Conservation (phyloP, 2,888 invertebrate species). For the Pecten maximus region DNA sequence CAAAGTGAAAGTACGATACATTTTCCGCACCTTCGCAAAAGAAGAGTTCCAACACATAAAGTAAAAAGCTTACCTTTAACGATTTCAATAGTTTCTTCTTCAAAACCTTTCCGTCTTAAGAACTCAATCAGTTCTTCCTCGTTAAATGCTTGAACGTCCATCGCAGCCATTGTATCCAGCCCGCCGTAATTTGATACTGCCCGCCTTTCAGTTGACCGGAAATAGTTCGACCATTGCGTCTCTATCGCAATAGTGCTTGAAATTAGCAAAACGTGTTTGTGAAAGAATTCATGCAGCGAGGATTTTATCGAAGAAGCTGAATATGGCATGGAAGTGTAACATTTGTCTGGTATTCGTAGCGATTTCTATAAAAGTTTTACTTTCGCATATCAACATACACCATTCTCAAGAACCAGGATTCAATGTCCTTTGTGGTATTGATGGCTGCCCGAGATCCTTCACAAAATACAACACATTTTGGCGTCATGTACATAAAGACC, state of each 20-base stretch:
- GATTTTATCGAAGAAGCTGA: too few relatives aligned
- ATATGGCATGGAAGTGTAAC: slow-evolving; percentile 30
- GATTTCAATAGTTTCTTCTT: slow-evolving; percentile 3
- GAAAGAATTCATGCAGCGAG: too few relatives aligned
- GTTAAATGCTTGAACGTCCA: too few relatives aligned
- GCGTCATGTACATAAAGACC: slow-evolving; percentile 36
- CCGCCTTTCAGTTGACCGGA: too few relatives aligned
- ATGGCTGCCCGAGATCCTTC: slow-evolving; percentile 39
- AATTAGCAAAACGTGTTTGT: too few relatives aligned
- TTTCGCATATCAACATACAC: slow-evolving; percentile 37
- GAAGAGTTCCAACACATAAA: too few relatives aligned
- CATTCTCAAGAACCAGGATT: slow-evolving; percentile 39
- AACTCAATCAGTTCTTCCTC: not conserved
- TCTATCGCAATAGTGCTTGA: too few relatives aligned
- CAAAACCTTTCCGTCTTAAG: not conserved
- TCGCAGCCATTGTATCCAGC: too few relatives aligned
- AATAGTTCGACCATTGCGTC: too few relatives aligned
- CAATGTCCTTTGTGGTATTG: slow-evolving; percentile 5
- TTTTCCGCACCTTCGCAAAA: too few relatives aligned
- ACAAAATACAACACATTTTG: slow-evolving; percentile 38
- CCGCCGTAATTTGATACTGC: too few relatives aligned
- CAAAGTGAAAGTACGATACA: too few relatives aligned
- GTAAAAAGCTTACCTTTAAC: not conserved
- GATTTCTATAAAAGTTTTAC: not conserved
- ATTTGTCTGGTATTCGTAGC: slow-evolving; percentile 36